Evolutionary conservation across 2,888 invertebrate genomes (phyloP), one percentile per base, ranked within the genome.

Genomic region (Calameuta filiformis): DNA sequence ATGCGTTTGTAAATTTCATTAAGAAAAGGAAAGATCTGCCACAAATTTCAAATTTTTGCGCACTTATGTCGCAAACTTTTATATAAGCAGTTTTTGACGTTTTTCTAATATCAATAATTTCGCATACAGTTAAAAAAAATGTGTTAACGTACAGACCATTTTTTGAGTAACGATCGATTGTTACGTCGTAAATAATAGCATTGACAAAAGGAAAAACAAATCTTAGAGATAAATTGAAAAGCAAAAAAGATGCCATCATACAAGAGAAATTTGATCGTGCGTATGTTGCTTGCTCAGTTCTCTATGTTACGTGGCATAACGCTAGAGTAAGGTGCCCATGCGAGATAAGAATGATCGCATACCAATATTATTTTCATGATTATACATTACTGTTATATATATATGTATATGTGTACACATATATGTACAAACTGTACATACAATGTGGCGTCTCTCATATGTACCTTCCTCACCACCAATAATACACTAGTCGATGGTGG

Each of bases 281-380:
- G 76, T 80, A 75, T 80, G 76, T 81, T 81, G 83, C 83, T 82
- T 82, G 79, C 81, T 56, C 56, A 73, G 80, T 73, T 78, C 23
- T 56, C 73, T 79, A 68, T 77, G 77, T 77, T 79, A 79, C 77
- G 33, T 76, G 76, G 30, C 75, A 40, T 73, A 75, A 15, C 56
- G 23, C 56, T 56, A 56, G 56, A 56, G 56, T 56, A 56, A 56
- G 56, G 56, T 56, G 56, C 56, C 23, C 56, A 9, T 56, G 56
- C 56, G 56, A 56, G 56, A 56, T 56, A 56, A 56, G 56, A 56
- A 56, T 56, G 23, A 56, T 56, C 56, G 56, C 56, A 56, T 56
- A 56, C 23, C 56, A 56, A 23, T 56, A 56, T 56, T 56, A 56
- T 56, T 56, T 56, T 23, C 23, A 56, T 56, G 56, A 56, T 56